Evolutionary conservation across 2,113 vertebrate genomes (phyloP).

Genomic region (Serinus canaria): DNA sequence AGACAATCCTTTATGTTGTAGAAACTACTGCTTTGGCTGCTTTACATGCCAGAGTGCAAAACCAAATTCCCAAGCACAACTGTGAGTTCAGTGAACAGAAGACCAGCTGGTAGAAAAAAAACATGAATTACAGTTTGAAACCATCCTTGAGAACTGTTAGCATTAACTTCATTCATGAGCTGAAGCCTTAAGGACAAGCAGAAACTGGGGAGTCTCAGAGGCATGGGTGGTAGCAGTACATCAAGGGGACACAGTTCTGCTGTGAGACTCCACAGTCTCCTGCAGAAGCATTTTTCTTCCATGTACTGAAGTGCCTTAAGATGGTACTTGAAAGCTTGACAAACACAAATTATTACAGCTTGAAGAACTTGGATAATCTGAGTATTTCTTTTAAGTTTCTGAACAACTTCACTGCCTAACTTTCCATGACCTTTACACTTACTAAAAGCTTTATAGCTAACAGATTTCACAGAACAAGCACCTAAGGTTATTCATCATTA

Average conservation of each 20-base stretch:
- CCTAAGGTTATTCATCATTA: background rate
- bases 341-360: slow-evolving; percentile 7
- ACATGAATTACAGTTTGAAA: background rate
- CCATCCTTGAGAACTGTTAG: background rate
- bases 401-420: background rate
- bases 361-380: background rate
- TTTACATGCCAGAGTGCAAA: background rate
- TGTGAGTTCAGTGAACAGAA: background rate
- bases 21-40: background rate
- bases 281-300: background rate
- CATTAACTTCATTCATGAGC: background rate
- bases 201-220: background rate
- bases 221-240: background rate
- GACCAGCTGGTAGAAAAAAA: background rate
- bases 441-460: background rate
- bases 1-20: background rate
- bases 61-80: background rate
- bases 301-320: background rate
- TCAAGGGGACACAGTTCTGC: background rate
- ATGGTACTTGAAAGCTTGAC: slow-evolving; percentile 33
- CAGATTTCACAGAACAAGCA: background rate
- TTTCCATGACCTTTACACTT: background rate
- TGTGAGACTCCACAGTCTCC: background rate
- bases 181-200: background rate
- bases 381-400: slow-evolving; percentile 10